Conservation (phyloP, 2,797 vertebrate genomes). For the Crossoptilon crossoptilon region DNA sequence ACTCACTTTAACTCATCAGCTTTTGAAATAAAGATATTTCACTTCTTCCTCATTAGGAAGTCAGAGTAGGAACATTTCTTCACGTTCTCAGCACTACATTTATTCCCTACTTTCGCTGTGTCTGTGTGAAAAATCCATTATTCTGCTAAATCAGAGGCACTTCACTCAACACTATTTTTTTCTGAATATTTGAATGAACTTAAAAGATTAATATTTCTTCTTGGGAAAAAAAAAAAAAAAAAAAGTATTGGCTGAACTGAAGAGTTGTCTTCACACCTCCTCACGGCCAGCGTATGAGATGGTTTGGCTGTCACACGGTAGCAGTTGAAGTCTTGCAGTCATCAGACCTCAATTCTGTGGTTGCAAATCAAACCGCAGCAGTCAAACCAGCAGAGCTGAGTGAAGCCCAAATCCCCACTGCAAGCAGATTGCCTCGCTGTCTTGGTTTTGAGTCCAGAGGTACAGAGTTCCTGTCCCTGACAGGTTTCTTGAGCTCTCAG, state of each 20-base stretch:
- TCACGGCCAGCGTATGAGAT: not conserved
- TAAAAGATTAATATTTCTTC: not conserved
- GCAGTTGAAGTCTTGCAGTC: not conserved
- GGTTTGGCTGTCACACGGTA: not conserved
- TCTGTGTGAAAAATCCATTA: not conserved
- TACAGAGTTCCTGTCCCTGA: not conserved
- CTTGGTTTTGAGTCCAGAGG: not conserved
- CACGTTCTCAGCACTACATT: not conserved
- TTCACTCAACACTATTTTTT: not conserved
- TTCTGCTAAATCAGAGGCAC: not conserved
- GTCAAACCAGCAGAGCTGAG: not conserved
- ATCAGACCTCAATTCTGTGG: not conserved
- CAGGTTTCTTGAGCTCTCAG: not conserved
- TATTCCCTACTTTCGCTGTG: not conserved
- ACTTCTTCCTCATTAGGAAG: not conserved
- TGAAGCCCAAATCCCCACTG: not conserved
- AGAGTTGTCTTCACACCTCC: not conserved
- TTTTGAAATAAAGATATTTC: not conserved
- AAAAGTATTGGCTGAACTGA: not conserved
- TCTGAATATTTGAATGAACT: not conserved
- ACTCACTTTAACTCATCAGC: not conserved
- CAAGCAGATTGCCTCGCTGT: not conserved
- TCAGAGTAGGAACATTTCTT: not conserved
- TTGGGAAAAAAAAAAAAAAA: too few species aligned
- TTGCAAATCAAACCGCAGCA: not conserved